Evolutionary conservation across 2,888 invertebrate genomes (phyloP).

Genomic region (Oxytorus armatus): DNA sequence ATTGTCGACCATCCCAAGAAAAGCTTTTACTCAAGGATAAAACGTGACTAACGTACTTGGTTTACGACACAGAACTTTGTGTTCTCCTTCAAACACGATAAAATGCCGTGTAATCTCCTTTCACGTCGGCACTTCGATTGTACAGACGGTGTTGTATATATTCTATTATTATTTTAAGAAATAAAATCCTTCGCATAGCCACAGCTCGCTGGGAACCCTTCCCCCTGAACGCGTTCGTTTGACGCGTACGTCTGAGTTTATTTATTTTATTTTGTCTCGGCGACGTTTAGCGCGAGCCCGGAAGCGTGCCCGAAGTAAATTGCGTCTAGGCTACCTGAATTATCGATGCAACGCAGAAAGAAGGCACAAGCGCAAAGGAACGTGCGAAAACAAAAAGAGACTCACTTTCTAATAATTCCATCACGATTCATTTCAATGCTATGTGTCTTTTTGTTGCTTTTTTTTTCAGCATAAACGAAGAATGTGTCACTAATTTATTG

Average conservation of each 20-base stretch:
- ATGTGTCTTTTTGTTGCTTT: conserved; percentile 6
- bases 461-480: no score
- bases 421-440: conserved; percentile 22
- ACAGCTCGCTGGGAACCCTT: no score
- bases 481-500: background rate
- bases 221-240: background rate
- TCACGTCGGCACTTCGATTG: conserved; percentile 41
- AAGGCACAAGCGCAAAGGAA: conserved; percentile 8
- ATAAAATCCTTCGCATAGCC: no score
- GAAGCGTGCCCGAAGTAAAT: conserved; percentile 41
- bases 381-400: conserved; percentile 38
- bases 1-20: conserved; percentile 5
- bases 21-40: conserved; percentile 30
- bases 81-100: no score
- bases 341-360: background rate
- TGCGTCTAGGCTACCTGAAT: background rate
- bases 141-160: no score
- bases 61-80: no score
- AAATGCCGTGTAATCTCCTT: conserved; percentile 28
- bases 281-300: conserved; percentile 39
- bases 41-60: conserved; percentile 20
- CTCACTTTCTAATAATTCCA: conserved; percentile 48
- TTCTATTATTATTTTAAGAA: no score
- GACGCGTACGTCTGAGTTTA: background rate
- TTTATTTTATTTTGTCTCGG: no score